Conservation (phyloP, 2,888 invertebrate species). For the Fabriciana adippe region DNA sequence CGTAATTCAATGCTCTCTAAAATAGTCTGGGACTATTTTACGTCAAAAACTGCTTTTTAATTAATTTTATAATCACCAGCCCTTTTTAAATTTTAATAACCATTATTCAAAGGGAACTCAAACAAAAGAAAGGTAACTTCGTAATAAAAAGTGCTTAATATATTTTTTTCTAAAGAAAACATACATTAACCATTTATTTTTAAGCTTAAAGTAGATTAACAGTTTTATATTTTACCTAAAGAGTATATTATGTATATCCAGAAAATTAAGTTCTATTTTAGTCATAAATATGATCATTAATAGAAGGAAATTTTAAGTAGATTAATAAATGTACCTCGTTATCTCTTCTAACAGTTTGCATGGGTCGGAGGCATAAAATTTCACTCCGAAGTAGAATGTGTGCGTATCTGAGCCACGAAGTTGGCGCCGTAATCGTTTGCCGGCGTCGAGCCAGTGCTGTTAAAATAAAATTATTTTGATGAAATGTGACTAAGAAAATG, state of each 20-base stretch:
- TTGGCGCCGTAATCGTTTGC: constrained; percentile 93
- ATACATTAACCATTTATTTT: no score
- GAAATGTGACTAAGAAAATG: not conserved
- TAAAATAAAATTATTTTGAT: constrained; percentile 19
- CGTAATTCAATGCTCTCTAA: constrained; percentile 11
- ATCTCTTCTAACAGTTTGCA: constrained; percentile 98
- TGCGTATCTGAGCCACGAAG: constrained; percentile 89
- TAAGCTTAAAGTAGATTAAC: no score
- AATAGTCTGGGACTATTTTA: constrained; percentile 21
- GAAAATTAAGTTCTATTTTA: no score
- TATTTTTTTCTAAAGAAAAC: no score
- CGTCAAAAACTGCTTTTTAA: constrained; percentile 20
- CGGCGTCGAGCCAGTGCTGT: constrained; percentile 97
- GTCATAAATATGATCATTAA: no score
- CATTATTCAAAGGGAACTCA: not conserved
- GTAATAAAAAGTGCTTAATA: no score
- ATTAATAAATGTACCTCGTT: constrained; percentile 86
- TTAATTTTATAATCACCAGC: constrained; percentile 5
- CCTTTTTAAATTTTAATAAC: not conserved
- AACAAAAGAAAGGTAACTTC: not conserved
- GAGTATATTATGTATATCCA: no score
- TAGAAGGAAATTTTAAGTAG: not conserved
- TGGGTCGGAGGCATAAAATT: constrained; percentile 98
- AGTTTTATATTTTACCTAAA: no score
- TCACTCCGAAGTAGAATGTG: constrained; percentile 97